Evolutionary conservation across 2,888 invertebrate species (phyloP).

Genomic region (Drosophila picticornis): DNA sequence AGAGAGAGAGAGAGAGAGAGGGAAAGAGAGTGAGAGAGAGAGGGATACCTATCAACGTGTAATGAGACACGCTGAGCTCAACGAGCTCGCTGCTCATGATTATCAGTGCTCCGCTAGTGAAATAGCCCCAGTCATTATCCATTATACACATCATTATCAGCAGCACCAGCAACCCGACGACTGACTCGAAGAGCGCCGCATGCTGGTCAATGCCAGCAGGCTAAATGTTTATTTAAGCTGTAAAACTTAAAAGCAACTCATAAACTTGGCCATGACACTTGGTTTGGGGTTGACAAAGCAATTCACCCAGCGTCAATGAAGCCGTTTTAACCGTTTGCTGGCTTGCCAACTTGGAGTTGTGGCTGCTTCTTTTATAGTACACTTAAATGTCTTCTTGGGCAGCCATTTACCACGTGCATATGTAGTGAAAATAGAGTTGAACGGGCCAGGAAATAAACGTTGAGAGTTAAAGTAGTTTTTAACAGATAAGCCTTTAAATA

Average conservation of each 20-base stretch:
- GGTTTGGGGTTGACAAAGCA: conserved; percentile 26
- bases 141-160: conserved; percentile 45
- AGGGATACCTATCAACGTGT: conserved; percentile 62
- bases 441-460: not conserved
- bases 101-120: conserved; percentile 48
- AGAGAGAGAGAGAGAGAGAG: not conserved
- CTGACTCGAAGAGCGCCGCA: conserved; percentile 31
- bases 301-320: conserved; percentile 45
- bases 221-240: conserved; percentile 67
- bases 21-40: not conserved
- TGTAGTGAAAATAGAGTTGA: not conserved
- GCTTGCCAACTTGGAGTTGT: conserved; percentile 26
- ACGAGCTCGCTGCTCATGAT: conserved; percentile 54
- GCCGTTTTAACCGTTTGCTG: conserved; percentile 40
- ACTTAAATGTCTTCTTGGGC: conserved; percentile 24
- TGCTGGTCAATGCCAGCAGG: conserved; percentile 50
- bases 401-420: conserved; percentile 10
- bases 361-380: conserved; percentile 32
- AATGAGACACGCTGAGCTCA: conserved; percentile 76
- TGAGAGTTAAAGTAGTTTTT: not conserved
- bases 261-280: conserved; percentile 57
- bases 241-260: conserved; percentile 73
- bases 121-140: conserved; percentile 52
- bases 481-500: conserved; percentile 1
- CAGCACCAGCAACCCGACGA: conserved; percentile 6